phyloP scores from a whole-genome alignment of 2,113 vertebrate genomes.

The Callipepla californica region DNA sequence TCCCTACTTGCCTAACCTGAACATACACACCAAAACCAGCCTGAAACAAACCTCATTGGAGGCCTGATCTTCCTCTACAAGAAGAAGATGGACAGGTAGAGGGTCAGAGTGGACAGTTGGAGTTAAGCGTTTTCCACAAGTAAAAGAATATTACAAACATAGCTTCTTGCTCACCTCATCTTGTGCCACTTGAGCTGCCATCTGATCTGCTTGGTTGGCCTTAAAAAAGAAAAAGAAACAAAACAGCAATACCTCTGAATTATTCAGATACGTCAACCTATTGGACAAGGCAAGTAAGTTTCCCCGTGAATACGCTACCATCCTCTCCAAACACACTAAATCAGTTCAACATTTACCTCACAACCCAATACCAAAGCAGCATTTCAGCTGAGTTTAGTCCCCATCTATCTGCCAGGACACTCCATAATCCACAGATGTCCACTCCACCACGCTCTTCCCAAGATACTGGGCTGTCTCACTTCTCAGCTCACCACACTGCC shows the following conservation, averaged over 20 bases:
- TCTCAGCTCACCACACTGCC: background rate
- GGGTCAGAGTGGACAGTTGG: background rate
- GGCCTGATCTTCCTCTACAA: background rate
- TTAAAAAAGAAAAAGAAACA: background rate
- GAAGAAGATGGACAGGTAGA: background rate
- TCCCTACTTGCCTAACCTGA: background rate
- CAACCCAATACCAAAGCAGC: background rate
- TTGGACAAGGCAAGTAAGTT: background rate
- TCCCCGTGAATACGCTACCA: background rate
- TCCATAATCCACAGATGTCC: accelerated
- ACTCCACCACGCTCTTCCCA: background rate
- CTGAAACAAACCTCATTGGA: background rate
- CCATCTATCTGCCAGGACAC: background rate
- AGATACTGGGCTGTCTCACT: background rate
- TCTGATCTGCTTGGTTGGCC: slow-evolving; percentile 78
- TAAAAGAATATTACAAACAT: background rate
- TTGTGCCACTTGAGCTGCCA: slow-evolving; percentile 87
- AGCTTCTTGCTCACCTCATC: slow-evolving; percentile 86
- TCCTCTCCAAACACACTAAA: background rate
- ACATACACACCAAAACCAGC: background rate
- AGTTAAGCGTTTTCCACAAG: background rate
- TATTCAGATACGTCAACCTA: background rate
- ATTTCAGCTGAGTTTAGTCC: background rate
- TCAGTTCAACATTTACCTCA: background rate
- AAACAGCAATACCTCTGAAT: background rate